Evolutionary conservation across 92 coral and sea anemone genomes (phyloP), one percentile per base, ranked within the genome.

Genomic region (Montipora capitata): DNA sequence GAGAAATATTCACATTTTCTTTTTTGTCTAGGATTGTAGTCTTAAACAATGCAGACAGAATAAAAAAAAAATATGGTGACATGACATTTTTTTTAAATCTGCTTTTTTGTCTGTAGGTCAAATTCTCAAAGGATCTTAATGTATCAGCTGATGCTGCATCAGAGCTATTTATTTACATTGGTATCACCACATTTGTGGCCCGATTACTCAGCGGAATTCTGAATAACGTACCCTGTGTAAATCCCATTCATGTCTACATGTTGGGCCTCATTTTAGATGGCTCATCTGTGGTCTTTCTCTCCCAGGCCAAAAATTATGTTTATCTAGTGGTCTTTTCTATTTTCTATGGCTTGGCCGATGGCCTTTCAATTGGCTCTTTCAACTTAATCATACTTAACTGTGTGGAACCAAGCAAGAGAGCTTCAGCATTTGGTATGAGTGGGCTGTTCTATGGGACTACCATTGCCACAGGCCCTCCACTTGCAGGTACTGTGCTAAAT

Each of bases 341-440:
- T 45, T 69, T 87, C 67, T 87, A 87, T 63, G 94, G 94, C 15
- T 58, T 87, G 39, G 94, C 91, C 13, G 94, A 91, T 82, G 94
- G 94, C 17, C 43, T 85, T 43, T 17, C 76, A 13, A 71, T 89
- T 18, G 89, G 91, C 10, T 81, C 94, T 5, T 84, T 87, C 68
- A 87, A 91, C 62, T 40, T 91, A 5, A 40, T 77, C 35, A 73
- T 91, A 45, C 61, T 91, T 11, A 13, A 81, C 56, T 86, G 88
- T 70, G 85, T 81, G 45, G 94, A 89, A 41, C 80, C 88, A 39
- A 66, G 70, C 12, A 82, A 85, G 15, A 87, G 85, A 76, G 91
- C 94, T n/a, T 91, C 94, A 4, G 94, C 94, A 13, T 87, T 91
- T 87, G 94, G 94, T 12, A 68, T 81, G 52, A 76, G 88, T 12